phyloP scores from a whole-genome alignment of 2,888 invertebrate genomes.

The Drosophila rubida region DNA sequence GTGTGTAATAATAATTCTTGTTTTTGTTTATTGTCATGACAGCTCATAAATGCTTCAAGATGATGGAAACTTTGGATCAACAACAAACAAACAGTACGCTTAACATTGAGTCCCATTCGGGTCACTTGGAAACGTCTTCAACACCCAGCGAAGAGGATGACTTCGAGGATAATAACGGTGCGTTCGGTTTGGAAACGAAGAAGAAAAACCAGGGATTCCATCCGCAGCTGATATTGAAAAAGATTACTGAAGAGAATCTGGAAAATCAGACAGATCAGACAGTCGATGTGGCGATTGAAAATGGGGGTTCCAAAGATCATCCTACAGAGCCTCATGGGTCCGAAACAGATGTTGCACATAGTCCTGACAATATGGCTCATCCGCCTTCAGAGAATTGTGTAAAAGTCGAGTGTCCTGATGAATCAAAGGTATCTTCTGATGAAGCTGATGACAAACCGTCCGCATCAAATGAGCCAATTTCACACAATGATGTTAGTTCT shows the following conservation, averaged over 20 bases:
- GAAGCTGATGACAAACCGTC: slow-evolving; percentile 25
- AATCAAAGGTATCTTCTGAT: not conserved
- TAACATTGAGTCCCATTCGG: slow-evolving; percentile 52
- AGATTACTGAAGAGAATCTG: not conserved
- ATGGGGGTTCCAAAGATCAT: slow-evolving; percentile 22
- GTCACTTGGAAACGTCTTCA: slow-evolving; percentile 37
- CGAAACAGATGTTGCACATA: not conserved
- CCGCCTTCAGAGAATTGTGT: not conserved
- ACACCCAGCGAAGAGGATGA: slow-evolving; percentile 57
- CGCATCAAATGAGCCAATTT: not conserved
- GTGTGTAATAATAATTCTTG: slow-evolving; percentile 25
- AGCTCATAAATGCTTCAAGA: slow-evolving; percentile 75
- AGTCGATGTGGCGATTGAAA: slow-evolving; percentile 19
- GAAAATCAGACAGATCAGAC: not conserved
- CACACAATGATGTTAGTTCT: not conserved
- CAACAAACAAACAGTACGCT: slow-evolving; percentile 63
- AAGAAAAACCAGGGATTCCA: slow-evolving; percentile 26
- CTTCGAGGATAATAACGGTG: slow-evolving; percentile 46
- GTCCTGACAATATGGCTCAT: slow-evolving; percentile 4
- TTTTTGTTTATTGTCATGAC: slow-evolving; percentile 32
- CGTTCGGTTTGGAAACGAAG: slow-evolving; percentile 48
- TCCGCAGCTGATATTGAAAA: slow-evolving; percentile 5
- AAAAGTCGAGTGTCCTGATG: slow-evolving; percentile 3
- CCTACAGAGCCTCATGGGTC: not conserved
- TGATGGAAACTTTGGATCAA: slow-evolving; percentile 79